phyloP scores from a whole-genome alignment of 1,140 invertebrate species.

The Cydia strobilella region DNA sequence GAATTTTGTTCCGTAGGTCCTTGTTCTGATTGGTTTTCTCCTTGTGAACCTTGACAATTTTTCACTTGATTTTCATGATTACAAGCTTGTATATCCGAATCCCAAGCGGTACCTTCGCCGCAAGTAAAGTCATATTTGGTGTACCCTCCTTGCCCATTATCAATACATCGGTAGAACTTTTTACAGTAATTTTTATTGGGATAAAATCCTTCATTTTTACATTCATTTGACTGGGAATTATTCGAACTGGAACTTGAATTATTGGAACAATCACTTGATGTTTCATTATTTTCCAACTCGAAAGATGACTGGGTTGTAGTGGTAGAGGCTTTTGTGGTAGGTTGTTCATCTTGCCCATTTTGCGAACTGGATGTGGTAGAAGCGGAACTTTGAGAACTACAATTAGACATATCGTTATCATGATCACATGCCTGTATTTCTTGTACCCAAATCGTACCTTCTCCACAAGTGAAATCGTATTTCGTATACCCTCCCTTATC shows the following conservation, averaged over 20 bases:
- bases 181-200: conserved; percentile 51
- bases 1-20: conserved; percentile 44
- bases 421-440: conserved; percentile 85
- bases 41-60: conserved; percentile 47
- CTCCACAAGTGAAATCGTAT: conserved; percentile 86
- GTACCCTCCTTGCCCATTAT: conserved; percentile 79
- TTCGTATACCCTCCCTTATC: conserved; percentile 81
- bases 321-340: conserved; percentile 43
- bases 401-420: conserved; percentile 76
- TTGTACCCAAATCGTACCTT: conserved; percentile 88
- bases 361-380: conserved; percentile 40
- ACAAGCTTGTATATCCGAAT: conserved; percentile 48
- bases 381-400: conserved; percentile 42
- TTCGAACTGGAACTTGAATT: conserved; percentile 35
- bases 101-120: conserved; percentile 80
- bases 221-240: conserved; percentile 38
- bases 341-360: conserved; percentile 42
- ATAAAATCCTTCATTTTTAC: conserved; percentile 78
- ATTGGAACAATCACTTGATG: conserved; percentile 38
- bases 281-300: conserved; percentile 37
- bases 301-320: conserved; percentile 36
- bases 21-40: conserved; percentile 37
- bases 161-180: conserved; percentile 84
- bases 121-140: conserved; percentile 82
- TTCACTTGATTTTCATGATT: conserved; percentile 60